These are phyloP conservation scores for Acanthosoma haemorrhoidale DNA, from an alignment of 2,888 invertebrate genomes.

Conservation along the genomic window DNA sequence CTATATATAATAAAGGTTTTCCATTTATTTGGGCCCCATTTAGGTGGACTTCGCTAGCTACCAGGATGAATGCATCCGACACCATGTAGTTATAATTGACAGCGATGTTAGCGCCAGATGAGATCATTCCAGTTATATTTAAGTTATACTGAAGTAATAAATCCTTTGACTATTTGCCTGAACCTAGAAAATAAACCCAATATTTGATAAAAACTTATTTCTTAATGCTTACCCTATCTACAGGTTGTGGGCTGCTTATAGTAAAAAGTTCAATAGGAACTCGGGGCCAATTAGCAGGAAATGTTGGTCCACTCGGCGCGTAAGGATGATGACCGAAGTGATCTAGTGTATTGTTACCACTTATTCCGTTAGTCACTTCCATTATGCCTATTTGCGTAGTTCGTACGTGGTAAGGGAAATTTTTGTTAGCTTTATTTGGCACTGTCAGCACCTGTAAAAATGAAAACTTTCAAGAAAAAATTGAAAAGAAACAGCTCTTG, in stretches of 20 bases:
- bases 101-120: no score
- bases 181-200: no score
- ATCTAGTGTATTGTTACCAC: slow-evolving; percentile 51
- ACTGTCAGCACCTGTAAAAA: slow-evolving; percentile 66
- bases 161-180: no score
- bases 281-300: slow-evolving; percentile 32
- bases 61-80: no score
- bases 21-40: no score
- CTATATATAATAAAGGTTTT: background rate
- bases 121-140: no score
- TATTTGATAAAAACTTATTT: no score
- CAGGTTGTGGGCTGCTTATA: slow-evolving; percentile 41
- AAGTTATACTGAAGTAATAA: no score
- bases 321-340: slow-evolving; percentile 61
- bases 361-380: slow-evolving; percentile 56
- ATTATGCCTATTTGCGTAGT: slow-evolving; percentile 73
- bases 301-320: slow-evolving; percentile 49
- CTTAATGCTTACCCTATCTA: background rate
- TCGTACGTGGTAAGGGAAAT: slow-evolving; percentile 85
- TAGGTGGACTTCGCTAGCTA: no score
- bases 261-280: slow-evolving; percentile 44
- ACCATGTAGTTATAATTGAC: no score
- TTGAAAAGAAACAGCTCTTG: background rate
- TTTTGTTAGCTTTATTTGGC: slow-evolving; percentile 79
- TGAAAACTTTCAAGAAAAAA: background rate